Evolutionary conservation across 2,113 vertebrate species (phyloP).

Genomic region (Aldabrachelys gigantea): DNA sequence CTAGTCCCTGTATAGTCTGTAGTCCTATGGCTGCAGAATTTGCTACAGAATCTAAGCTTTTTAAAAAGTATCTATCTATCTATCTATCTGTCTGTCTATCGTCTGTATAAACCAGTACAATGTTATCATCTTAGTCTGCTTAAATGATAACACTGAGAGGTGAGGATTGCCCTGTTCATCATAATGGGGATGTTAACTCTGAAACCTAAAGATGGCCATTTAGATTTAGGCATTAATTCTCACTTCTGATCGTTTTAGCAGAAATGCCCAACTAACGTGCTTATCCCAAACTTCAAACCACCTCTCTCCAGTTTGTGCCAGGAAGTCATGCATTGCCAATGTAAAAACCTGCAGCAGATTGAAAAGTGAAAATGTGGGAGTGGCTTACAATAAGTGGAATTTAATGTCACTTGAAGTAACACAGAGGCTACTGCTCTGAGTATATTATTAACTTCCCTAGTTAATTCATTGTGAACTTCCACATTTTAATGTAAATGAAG

Average conservation of each 20-base stretch:
- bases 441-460: not conserved
- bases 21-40: not conserved
- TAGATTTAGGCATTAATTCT: not conserved
- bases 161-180: constrained; percentile 58
- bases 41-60: not conserved
- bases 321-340: not conserved
- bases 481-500: not conserved
- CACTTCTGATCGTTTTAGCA: constrained; percentile 6
- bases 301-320: not conserved
- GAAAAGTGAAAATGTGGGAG: constrained; percentile 3
- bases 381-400: not conserved
- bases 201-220: constrained; percentile 1
- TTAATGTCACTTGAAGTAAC: constrained; percentile 7
- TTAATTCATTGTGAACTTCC: not conserved
- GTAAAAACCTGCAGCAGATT: not conserved
- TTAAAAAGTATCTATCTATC: not conserved
- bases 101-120: not conserved
- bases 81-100: too few species aligned
- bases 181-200: constrained; percentile 58
- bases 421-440: not conserved
- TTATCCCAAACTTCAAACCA: not conserved
- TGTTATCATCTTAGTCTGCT: not conserved
- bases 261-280: not conserved
- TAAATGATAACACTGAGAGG: constrained; percentile 18
- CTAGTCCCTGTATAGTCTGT: not conserved